Base-by-base conservation (phyloP, 2,888 invertebrate species). In the Chorisops tibialis region DNA sequence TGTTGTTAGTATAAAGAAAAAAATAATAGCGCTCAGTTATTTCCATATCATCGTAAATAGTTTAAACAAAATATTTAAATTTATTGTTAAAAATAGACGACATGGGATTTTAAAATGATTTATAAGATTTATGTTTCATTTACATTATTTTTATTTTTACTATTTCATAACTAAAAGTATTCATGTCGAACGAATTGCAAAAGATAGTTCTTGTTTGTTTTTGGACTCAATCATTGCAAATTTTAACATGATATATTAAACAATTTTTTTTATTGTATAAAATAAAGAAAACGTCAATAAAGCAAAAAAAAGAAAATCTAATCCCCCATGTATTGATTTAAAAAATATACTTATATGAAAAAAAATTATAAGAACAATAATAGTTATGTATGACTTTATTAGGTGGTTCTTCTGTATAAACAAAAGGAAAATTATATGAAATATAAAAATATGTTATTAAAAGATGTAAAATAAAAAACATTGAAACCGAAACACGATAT, bases 351-450 rank as follows among this genome's bases (percentile, higher is more conserved):
- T n/a, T n/a, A n/a, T n/a, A 22, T 56, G 47, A 54, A 56, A 39
- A 38, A 45, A 58, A 58, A 59, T 45, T 61, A 52, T 58, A 64
- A 64, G 64, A 64, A 64, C 64, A 64, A 64, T 64, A 64, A 64
- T 64, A 64, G 64, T 59, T 64, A 64, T 49, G 56, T 64, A 64
- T 64, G 61, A 64, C 58, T 64, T 64, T 64, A 64, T 50, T 64
- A 64, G 61, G 48, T 64, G 64, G 61, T 64, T 64, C 58, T 58
- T 60, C 61, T 63, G 61, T 61, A 58, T 51, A 63, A 63, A 63
- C 21, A 51, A 61, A 52, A 41, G 39, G 41, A 50, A 60, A 37
- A 45, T 51, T 47, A 59, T 38, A 59, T 59, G n/a, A 59, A 14
- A 59, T 30, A 59, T 45, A 37, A 48, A 59, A 38, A 59, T 47